Conservation (phyloP, 2,113 vertebrate species). For the Hydropotes inermis region DNA sequence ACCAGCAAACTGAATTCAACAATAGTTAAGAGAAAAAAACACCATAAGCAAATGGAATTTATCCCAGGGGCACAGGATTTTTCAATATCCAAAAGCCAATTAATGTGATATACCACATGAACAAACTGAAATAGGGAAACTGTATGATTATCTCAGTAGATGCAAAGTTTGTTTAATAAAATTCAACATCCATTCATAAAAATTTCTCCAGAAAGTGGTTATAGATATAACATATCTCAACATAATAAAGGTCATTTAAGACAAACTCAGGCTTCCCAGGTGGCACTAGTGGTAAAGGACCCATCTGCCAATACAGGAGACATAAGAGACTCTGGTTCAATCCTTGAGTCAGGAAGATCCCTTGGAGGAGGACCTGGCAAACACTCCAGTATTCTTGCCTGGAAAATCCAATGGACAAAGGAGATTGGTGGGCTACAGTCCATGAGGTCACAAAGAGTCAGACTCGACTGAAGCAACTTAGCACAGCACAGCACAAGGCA, state of each 20-base stretch:
- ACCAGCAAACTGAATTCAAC: background rate
- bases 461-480: background rate
- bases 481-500: background rate
- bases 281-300: background rate
- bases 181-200: background rate
- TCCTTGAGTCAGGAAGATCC: background rate
- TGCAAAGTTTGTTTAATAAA: background rate
- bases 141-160: background rate
- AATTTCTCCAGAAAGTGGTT: background rate
- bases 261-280: background rate
- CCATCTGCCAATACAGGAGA: background rate
- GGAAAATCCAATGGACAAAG: rapidly evolving
- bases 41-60: background rate
- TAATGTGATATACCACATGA: background rate
- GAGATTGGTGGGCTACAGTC: background rate
- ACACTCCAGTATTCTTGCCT: background rate
- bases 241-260: background rate
- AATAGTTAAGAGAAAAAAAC: background rate
- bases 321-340: background rate
- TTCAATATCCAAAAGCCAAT: background rate
- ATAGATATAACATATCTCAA: background rate
- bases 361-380: background rate
- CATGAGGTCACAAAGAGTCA: background rate
- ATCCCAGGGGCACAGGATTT: background rate
- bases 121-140: background rate